Percentiles rank a stretch among this genome's conserved stretches.
Evolutionary conservation across 2,888 invertebrate genomes (phyloP).

Genomic region (Hypolimnas misippus): DNA sequence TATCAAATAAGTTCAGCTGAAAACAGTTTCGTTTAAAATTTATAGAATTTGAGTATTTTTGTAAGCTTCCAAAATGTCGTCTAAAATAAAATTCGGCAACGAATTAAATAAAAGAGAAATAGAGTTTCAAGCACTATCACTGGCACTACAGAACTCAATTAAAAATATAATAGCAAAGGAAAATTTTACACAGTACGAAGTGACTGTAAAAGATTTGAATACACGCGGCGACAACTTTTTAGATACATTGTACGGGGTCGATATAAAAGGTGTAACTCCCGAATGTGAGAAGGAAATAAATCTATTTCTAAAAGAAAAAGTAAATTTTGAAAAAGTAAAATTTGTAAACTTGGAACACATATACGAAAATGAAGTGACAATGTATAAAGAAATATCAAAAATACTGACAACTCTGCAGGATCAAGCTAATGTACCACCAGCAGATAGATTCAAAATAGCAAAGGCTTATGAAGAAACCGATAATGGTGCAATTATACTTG

Average conservation of each 20-base stretch:
- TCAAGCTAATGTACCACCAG: constrained; percentile 33
- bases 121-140: not conserved
- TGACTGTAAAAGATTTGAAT: constrained; percentile 40
- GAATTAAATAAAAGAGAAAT: not conserved
- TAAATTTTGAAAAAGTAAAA: not conserved
- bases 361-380: constrained; percentile 51
- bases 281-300: constrained; percentile 51
- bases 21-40: too few species aligned
- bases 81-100: not conserved
- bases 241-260: constrained; percentile 52
- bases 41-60: too few species aligned
- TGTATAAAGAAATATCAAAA: constrained; percentile 50
- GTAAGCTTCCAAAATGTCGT: too few species aligned
- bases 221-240: constrained; percentile 58
- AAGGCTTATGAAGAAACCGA: constrained; percentile 30
- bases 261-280: constrained; percentile 53
- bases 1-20: too few species aligned
- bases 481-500: constrained; percentile 34
- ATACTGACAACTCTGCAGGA: constrained; percentile 45
- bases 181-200: not conserved
- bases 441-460: constrained; percentile 34
- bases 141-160: not conserved
- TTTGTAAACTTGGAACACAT: constrained; percentile 39
- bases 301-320: constrained; percentile 55
- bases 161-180: not conserved